These are phyloP conservation scores for Astyanax mexicanus DNA, from an alignment of 2,797 vertebrate species.

Conservation along the genomic window DNA sequence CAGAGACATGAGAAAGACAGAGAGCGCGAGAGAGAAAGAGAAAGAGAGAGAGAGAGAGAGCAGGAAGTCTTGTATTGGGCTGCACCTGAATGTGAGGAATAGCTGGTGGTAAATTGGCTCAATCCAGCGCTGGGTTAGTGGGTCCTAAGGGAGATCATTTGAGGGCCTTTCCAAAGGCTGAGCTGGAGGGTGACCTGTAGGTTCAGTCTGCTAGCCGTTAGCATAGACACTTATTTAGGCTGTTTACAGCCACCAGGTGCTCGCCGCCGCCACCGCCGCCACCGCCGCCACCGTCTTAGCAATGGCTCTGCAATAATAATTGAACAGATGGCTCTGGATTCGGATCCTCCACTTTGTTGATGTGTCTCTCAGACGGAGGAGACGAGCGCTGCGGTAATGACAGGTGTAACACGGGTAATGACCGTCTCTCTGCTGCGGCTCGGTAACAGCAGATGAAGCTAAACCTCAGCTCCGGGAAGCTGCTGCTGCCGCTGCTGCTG, in stretches of 20 bases:
- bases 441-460: conserved; percentile 43
- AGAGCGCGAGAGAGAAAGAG: conserved; percentile 44
- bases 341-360: conserved; percentile 32
- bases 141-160: conserved; percentile 62
- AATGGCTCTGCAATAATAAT: conserved; percentile 42
- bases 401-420: conserved; percentile 54
- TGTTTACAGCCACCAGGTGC: conserved; percentile 51
- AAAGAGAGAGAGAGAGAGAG: conserved; percentile 27
- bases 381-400: conserved; percentile 49
- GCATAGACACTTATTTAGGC: conserved; percentile 47
- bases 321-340: conserved; percentile 52
- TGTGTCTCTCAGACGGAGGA: conserved; percentile 49
- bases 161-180: conserved; percentile 57
- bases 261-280: background rate
- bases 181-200: conserved; percentile 64
- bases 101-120: conserved; percentile 61
- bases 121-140: conserved; percentile 57
- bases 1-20: conserved; percentile 44
- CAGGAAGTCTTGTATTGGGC: conserved; percentile 3
- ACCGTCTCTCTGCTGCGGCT: conserved; percentile 29
- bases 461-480: conserved; percentile 20
- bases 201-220: conserved; percentile 57
- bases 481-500: conserved; percentile 10
- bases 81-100: conserved; percentile 34
- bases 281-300: conserved; percentile 23